Conservation (phyloP, 2,888 invertebrate genomes). For the Machimus atricapillus region DNA sequence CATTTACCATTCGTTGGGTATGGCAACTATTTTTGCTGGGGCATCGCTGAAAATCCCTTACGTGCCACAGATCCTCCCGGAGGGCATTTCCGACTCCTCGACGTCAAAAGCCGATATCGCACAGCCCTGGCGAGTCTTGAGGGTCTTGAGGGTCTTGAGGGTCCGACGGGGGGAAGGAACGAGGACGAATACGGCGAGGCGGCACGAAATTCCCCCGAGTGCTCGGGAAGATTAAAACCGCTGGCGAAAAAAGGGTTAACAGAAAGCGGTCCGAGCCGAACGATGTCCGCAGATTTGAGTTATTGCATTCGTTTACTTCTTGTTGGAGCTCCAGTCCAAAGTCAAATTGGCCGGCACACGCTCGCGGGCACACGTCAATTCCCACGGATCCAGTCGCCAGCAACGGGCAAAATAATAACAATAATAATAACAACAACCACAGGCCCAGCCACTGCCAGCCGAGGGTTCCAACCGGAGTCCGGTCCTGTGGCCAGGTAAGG, state of each 20-base stretch:
- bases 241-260: constrained; percentile 33
- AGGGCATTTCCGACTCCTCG: constrained; percentile 41
- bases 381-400: constrained; percentile 63
- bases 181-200: constrained; percentile 31
- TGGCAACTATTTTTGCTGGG: constrained; percentile 38
- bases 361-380: constrained; percentile 70
- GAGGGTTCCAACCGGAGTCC: background rate
- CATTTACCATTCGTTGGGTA: constrained; percentile 39
- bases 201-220: constrained; percentile 31
- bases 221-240: constrained; percentile 22
- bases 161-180: constrained; percentile 5
- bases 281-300: constrained; percentile 54
- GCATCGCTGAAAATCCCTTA: constrained; percentile 41
- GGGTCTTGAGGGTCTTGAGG: background rate
- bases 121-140: background rate
- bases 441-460: constrained; percentile 17
- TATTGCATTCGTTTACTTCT: constrained; percentile 65
- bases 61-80: constrained; percentile 40
- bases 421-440: constrained; percentile 35
- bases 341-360: constrained; percentile 67
- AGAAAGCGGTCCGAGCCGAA: constrained; percentile 34
- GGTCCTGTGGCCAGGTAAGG: constrained; percentile 19
- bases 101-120: constrained; percentile 44
- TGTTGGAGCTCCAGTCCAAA: constrained; percentile 53
- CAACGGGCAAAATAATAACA: constrained; percentile 37